These are phyloP conservation scores for Notoglanidium macrostoma DNA, from an alignment of 2,797 vertebrate genomes.

Conservation along the genomic window DNA sequence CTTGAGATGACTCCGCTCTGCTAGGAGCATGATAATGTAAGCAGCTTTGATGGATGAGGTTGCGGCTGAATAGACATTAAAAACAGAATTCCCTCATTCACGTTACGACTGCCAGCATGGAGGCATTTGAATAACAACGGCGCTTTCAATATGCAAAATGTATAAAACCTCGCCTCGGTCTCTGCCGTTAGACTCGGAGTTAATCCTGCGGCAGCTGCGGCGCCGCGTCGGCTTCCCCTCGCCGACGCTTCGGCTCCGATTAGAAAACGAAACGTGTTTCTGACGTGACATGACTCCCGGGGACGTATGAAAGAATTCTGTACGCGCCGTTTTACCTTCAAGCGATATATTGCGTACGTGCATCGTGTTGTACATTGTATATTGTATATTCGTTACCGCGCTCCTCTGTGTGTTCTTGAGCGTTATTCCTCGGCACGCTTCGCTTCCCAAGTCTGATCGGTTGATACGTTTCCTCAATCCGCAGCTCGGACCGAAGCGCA, in stretches of 20 bases:
- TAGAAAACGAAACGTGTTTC: not conserved
- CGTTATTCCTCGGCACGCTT: not conserved
- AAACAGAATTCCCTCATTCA: not conserved
- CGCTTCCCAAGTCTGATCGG: not conserved
- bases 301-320: not conserved
- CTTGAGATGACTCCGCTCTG: not conserved
- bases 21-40: not conserved
- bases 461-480: not conserved
- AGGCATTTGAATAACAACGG: not conserved
- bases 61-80: conserved; percentile 7
- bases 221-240: not conserved
- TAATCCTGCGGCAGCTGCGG: not conserved
- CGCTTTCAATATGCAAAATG: not conserved
- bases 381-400: not conserved
- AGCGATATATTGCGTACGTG: not conserved
- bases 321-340: not conserved
- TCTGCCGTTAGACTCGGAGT: not conserved
- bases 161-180: not conserved
- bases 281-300: not conserved
- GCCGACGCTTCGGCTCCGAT: not conserved
- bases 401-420: not conserved
- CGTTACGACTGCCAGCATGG: not conserved
- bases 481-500: not conserved
- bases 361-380: not conserved
- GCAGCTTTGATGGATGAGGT: conserved; percentile 19